Conservation (phyloP, 2,113 vertebrate species). For the Coturnix japonica region DNA sequence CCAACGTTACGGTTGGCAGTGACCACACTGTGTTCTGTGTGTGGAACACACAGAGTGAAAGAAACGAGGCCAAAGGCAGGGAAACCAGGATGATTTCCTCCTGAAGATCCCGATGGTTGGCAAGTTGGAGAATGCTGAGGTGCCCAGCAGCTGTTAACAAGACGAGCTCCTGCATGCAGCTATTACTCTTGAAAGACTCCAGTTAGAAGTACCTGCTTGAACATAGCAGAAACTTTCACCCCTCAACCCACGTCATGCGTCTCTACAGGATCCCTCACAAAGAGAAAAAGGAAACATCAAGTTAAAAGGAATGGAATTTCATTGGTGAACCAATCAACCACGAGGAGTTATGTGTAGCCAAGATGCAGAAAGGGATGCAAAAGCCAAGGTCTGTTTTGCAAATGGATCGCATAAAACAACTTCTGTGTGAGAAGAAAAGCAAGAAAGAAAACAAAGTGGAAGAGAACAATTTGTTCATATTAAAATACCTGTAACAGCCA, state of each 20-base stretch:
- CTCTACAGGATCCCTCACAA: neutral
- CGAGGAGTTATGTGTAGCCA: slow-evolving; percentile 31
- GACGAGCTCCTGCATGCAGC: neutral
- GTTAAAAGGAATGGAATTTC: neutral
- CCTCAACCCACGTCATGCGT: slow-evolving; percentile 3
- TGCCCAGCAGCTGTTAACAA: slow-evolving; percentile 25
- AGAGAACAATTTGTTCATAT: slow-evolving; percentile 56
- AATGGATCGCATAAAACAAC: slow-evolving; percentile 26
- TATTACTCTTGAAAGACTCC: neutral
- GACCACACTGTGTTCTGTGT: neutral
- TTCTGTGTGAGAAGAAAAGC: slow-evolving; percentile 7
- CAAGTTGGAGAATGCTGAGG: neutral
- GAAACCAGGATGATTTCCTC: neutral
- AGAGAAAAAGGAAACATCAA: neutral
- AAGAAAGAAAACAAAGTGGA: neutral
- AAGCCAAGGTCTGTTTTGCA: slow-evolving; percentile 41
- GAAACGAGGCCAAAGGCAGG: neutral
- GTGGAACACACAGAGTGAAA: neutral
- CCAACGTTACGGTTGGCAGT: neutral
- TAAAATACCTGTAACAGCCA: slow-evolving; percentile 93
- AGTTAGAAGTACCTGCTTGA: slow-evolving; percentile 44
- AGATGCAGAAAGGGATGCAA: slow-evolving; percentile 64
- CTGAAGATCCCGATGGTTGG: neutral
- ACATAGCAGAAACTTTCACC: neutral
- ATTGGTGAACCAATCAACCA: slow-evolving; percentile 12